phyloP scores from a whole-genome alignment of 2,113 vertebrate species.

The Cygnus buccinator region DNA sequence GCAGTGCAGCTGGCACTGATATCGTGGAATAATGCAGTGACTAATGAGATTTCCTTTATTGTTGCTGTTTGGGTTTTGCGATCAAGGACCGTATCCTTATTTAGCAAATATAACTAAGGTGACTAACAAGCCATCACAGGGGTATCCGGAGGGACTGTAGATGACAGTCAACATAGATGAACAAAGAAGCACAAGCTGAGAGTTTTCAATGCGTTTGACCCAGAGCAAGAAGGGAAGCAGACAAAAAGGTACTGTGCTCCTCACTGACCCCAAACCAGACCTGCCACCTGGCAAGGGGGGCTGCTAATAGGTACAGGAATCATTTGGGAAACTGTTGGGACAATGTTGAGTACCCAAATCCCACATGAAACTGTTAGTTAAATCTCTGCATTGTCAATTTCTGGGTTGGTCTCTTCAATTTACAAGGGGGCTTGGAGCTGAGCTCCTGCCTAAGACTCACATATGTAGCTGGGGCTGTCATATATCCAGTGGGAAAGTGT shows the following conservation, averaged over 20 bases:
- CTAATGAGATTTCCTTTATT: background rate
- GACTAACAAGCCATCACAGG: slow-evolving; percentile 16
- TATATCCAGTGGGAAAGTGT: background rate
- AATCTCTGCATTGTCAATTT: background rate
- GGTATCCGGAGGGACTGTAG: background rate
- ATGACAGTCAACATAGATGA: background rate
- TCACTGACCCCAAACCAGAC: background rate
- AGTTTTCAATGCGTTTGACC: background rate
- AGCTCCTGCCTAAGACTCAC: fast-evolving
- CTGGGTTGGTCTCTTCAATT: background rate
- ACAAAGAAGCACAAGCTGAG: background rate
- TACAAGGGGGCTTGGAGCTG: background rate
- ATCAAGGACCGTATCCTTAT: background rate
- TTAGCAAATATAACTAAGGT: slow-evolving; percentile 10
- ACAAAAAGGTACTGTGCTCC: background rate
- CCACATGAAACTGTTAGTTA: background rate
- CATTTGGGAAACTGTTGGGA: background rate
- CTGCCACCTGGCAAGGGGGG: background rate
- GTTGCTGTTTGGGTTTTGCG: background rate
- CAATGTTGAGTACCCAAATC: background rate
- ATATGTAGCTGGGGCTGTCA: background rate
- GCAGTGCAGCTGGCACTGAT: background rate
- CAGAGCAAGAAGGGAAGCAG: background rate
- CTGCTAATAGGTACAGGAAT: background rate
- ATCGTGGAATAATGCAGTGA: background rate